These are phyloP conservation scores for Staurois parvus DNA, from an alignment of 2,797 vertebrate genomes.

Conservation along the genomic window DNA sequence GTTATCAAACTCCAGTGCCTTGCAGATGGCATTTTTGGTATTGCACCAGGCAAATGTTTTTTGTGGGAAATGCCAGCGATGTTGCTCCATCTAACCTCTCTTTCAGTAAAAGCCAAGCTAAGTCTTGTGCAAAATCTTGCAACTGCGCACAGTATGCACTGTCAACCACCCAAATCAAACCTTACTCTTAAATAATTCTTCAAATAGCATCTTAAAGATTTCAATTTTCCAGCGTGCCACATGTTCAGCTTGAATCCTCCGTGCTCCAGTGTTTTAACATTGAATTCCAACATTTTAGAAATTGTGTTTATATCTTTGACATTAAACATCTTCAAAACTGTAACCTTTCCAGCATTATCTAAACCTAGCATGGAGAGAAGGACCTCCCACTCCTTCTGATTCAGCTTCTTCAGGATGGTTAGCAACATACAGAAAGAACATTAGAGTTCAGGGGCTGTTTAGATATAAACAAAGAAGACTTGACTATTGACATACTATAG, in stretches of 20 bases:
- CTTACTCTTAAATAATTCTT: slow-evolving; percentile 96
- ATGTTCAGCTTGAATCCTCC: slow-evolving; percentile 91
- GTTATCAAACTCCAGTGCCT: too few relatives aligned
- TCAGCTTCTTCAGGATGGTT: slow-evolving; percentile 93
- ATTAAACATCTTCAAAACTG: slow-evolving; percentile 92
- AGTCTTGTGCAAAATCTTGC: slow-evolving; percentile 85
- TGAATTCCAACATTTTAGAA: slow-evolving; percentile 91
- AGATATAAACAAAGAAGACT: too few relatives aligned
- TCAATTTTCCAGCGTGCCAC: slow-evolving; percentile 93
- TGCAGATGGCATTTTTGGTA: too few relatives aligned
- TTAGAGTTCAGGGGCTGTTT: too few relatives aligned
- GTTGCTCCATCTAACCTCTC: slow-evolving; percentile 68
- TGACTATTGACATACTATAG: too few relatives aligned
- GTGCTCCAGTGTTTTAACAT: slow-evolving; percentile 92
- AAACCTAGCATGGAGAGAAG: slow-evolving; percentile 89
- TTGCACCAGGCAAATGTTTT: too few relatives aligned
- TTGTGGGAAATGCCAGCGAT: too few relatives aligned
- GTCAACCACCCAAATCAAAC: slow-evolving; percentile 94
- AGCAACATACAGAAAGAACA: too few relatives aligned
- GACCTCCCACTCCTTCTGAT: slow-evolving; percentile 93
- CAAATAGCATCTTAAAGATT: slow-evolving; percentile 92
- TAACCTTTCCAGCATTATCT: slow-evolving; percentile 93
- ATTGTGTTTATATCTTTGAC: slow-evolving; percentile 92
- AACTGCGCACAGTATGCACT: slow-evolving; percentile 87
- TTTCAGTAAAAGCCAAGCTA: slow-evolving; percentile 82